Evolutionary conservation across 1,140 invertebrate genomes (phyloP).

Genomic region (Drosophila orosa): DNA sequence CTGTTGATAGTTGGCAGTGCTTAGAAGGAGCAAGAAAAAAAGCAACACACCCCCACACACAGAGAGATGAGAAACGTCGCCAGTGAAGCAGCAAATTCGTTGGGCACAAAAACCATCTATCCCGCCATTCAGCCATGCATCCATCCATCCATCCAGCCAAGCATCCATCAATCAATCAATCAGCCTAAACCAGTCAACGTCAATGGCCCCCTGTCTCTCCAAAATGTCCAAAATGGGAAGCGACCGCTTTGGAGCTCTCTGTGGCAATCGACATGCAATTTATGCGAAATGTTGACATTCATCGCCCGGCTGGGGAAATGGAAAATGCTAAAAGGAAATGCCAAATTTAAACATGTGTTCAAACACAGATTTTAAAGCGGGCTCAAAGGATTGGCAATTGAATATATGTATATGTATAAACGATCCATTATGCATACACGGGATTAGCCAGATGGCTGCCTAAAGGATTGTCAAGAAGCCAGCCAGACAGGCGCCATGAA

Average conservation of each 20-base stretch:
- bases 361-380: conserved; percentile 69
- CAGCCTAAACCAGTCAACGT: conserved; percentile 55
- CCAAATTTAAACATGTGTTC: conserved; percentile 53
- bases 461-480: conserved; percentile 20
- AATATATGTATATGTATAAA: conserved; percentile 19
- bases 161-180: conserved; percentile 62
- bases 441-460: conserved; percentile 43
- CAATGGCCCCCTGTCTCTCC: conserved; percentile 16
- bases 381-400: conserved; percentile 64
- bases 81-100: conserved; percentile 32
- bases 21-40: background rate
- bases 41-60: background rate
- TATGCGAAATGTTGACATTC: conserved; percentile 80
- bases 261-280: conserved; percentile 73
- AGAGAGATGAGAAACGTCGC: conserved; percentile 12
- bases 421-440: conserved; percentile 30
- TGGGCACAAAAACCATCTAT: conserved; percentile 27
- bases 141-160: conserved; percentile 27
- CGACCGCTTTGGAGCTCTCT: conserved; percentile 22
- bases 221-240: conserved; percentile 25
- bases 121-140: conserved; percentile 22
- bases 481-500: conserved; percentile 17
- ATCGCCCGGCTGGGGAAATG: conserved; percentile 51
- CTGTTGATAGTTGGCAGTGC: conserved; percentile 53
- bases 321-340: conserved; percentile 32